Conservation (phyloP, 2,113 vertebrate species). For the Diadophis punctatus region DNA sequence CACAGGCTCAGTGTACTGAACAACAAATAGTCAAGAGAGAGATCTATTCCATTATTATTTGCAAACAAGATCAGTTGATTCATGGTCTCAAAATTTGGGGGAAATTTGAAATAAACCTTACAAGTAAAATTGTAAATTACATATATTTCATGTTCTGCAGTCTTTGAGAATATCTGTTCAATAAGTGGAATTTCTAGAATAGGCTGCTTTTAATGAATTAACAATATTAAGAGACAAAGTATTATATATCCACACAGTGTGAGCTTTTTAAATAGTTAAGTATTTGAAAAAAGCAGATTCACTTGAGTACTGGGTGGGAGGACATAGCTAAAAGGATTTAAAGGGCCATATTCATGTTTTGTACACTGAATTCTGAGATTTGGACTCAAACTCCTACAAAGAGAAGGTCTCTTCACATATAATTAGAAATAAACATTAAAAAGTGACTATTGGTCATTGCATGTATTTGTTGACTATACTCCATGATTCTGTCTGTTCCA, state of each 20-base stretch:
- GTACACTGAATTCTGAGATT: neutral
- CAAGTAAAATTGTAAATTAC: neutral
- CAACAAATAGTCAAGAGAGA: neutral
- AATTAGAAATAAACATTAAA: neutral
- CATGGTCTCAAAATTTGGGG: neutral
- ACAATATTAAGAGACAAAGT: neutral
- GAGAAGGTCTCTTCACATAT: neutral
- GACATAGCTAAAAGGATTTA: neutral
- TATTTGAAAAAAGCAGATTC: neutral
- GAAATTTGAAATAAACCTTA: too few relatives aligned
- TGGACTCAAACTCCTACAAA: neutral
- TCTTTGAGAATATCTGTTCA: neutral
- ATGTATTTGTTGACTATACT: neutral
- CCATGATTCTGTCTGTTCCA: rapidly evolving
- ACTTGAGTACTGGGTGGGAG: too few relatives aligned
- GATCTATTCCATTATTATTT: neutral
- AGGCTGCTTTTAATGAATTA: neutral
- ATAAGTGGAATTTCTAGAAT: neutral
- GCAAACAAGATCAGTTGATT: neutral
- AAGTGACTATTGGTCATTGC: neutral
- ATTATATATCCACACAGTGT: neutral
- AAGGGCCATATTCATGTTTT: neutral
- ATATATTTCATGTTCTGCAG: neutral
- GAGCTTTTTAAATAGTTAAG: neutral
- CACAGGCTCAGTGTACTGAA: neutral